Conservation (phyloP, 2,113 vertebrate species). For the Colius striatus region DNA sequence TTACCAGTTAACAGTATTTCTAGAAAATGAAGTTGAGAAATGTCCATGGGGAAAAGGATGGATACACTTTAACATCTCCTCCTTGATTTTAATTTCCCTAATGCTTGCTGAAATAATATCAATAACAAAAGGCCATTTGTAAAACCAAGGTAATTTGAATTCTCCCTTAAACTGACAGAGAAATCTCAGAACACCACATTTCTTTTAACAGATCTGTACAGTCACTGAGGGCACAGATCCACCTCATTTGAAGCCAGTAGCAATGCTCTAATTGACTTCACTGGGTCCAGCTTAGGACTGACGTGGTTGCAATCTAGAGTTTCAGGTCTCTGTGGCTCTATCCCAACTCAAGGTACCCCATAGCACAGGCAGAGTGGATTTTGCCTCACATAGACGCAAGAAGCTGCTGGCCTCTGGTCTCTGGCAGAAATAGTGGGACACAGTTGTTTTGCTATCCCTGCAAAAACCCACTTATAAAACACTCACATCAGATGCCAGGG, state of each 20-base stretch:
- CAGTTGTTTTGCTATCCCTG: background rate
- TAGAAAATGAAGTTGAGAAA: background rate
- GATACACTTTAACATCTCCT: background rate
- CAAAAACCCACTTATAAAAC: slow-evolving; percentile 28
- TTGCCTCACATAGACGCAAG: background rate
- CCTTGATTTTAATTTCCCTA: background rate
- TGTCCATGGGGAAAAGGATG: background rate
- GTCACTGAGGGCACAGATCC: background rate
- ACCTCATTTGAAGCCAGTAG: background rate
- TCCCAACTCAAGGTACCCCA: background rate
- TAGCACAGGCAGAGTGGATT: background rate
- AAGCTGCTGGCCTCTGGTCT: background rate
- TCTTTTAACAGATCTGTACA: background rate
- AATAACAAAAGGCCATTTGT: background rate
- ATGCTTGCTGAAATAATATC: background rate
- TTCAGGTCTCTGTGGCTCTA: background rate
- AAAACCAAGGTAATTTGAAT: background rate
- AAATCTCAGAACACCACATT: background rate
- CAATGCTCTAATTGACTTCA: background rate
- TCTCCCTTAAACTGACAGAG: background rate
- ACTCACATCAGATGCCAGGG: background rate
- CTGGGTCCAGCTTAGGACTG: background rate
- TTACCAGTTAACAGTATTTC: background rate
- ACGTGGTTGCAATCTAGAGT: background rate
- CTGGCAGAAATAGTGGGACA: background rate